Evolutionary conservation across 2,797 vertebrate genomes (phyloP).

Genomic region (Australoheros facetus): DNA sequence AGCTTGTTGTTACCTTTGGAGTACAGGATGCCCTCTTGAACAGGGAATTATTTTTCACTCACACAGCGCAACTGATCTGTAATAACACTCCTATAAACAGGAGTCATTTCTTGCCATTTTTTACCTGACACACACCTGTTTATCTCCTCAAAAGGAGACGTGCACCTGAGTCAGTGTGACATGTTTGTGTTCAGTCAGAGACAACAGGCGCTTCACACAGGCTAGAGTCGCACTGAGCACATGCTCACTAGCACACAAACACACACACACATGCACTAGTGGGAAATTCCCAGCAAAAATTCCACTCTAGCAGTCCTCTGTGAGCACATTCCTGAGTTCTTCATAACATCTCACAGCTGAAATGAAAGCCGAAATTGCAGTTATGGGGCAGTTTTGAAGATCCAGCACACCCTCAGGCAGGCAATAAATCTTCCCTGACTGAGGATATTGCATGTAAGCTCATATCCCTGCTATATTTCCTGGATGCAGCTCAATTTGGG

Average conservation of each 20-base stretch:
- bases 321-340: slow-evolving; percentile 74
- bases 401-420: slow-evolving; percentile 39
- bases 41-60: neutral
- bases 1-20: neutral
- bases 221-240: slow-evolving; percentile 18
- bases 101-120: neutral
- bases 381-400: slow-evolving; percentile 51
- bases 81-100: neutral
- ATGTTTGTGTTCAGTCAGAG: slow-evolving; percentile 42
- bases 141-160: neutral
- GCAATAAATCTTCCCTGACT: slow-evolving; percentile 56
- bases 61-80: neutral
- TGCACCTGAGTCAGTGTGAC: slow-evolving; percentile 46
- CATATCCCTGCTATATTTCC: slow-evolving; percentile 40
- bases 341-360: slow-evolving; percentile 68
- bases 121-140: slow-evolving; percentile 1
- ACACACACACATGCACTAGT: slow-evolving; percentile 30
- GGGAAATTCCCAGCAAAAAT: slow-evolving; percentile 81
- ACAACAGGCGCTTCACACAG: slow-evolving; percentile 21
- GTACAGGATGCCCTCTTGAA: neutral
- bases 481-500: slow-evolving; percentile 40
- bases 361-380: slow-evolving; percentile 65
- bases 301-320: slow-evolving; percentile 66
- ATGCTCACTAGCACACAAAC: slow-evolving; percentile 39
- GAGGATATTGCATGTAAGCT: slow-evolving; percentile 58